Evolutionary conservation across 1,140 invertebrate species (phyloP), one percentile per base, ranked within the genome.

Genomic region (Teleopsis dalmanni): DNA sequence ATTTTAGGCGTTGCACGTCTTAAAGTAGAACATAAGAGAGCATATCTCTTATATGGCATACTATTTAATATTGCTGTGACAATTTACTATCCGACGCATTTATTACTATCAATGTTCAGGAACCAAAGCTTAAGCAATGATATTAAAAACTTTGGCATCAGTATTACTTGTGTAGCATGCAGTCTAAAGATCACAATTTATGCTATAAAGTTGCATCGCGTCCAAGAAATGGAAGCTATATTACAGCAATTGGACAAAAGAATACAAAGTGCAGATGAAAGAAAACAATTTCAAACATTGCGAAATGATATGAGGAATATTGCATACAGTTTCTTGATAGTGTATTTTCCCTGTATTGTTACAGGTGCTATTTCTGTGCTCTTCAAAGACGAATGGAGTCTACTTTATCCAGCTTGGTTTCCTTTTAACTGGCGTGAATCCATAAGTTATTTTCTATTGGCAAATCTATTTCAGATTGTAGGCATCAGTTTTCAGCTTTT

Each of bases 341-440:
- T 62, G 8, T 65, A 58, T 21, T 8, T 47, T 43, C 19, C 42
- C 0, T 42, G 51, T n/a, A 58, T 14, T 13, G 7, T 58, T 0
- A 56, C 54, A 5, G 59, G 58, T 11, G 62, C 61, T 29, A 37
- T 62, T 3, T 45, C 48, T 1, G 54, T 65, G 3, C 10, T 66
- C 1, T 55, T 54, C 13, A 42, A 61, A 36, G 38, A 52, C 4
- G 33, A 59, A 10, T 50, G 48, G 0, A 47, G 44, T 8, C 46
- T 66, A 5, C 47, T 66, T 44, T 62, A 66, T 46, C 63, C 63
- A 1, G 64, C 53, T 14, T 62, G 56, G 55, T 60, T 66, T 25
- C 64, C 64, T 9, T 64, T 64, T 16, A 59, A 66, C 26, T 66
- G 57, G 55, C 27, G 34, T 0, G 27, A 46, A 7, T 54, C 53